Evolutionary conservation across 35 echinoderm and acorn worm species (phyloP), one percentile per base, ranked within the genome.

Genomic region (Acanthaster planci): DNA sequence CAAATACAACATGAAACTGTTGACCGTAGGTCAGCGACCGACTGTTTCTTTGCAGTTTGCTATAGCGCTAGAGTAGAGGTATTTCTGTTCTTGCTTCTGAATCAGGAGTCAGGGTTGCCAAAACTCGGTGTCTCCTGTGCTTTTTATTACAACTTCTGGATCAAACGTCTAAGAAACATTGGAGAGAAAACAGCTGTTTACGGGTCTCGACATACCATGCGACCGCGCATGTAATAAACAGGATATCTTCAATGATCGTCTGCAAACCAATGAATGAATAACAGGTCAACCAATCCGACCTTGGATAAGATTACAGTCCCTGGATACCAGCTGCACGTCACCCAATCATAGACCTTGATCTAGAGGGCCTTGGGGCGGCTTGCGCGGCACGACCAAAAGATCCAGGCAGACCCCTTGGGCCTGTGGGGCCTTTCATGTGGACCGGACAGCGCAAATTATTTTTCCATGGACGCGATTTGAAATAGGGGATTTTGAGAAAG

Each of bases 391-490:
- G 52, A 83, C 81, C 81, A 83, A 72, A 72, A 10, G 64, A 72
- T 47, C 23, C 51, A 34, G 53, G 81, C 51, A 34, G 52, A 53
- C 54, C 81, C 81, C n/a, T n/a, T n/a, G n/a, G n/a, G n/a, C n/a
- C n/a, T n/a, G n/a, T 83, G n/a, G 54, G 81, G 81, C 81, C 38
- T 83, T 83, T 83, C 81, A 83, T 83, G 81, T 83, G 81, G 81
- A 37, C 51, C 2, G 29, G 19, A 35, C 32, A 83, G 81, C 81
- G 56, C 53, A 58, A 58, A 83, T 83, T 83, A 83, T 83, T 83
- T 59, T 83, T 60, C 38, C 81, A 37, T 59, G 52, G 29, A 53
- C 27, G 81, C 51, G 29, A 31, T 19, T 7, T 5, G 22, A 83
- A 35, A 58, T 83, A 30, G 1, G 36, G 52, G 18, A 29, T 72